phyloP scores from a whole-genome alignment of 1,140 invertebrate genomes.

The Idris sp. region DNA sequence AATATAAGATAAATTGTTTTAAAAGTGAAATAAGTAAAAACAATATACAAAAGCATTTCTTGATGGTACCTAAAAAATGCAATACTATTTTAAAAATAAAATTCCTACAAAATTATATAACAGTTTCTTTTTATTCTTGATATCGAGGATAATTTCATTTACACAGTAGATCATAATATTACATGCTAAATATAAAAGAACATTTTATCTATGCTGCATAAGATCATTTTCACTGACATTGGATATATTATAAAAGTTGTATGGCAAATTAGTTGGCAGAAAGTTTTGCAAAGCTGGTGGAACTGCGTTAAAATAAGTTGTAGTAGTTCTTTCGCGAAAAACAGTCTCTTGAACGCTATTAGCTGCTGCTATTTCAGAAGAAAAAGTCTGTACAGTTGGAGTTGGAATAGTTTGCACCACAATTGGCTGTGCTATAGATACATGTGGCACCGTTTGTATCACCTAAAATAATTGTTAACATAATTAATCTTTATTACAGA shows the following conservation, averaged over 20 bases:
- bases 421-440: constrained; percentile 68
- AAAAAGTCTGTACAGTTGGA: constrained; percentile 68
- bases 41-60: too few species aligned
- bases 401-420: constrained; percentile 73
- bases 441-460: constrained; percentile 70
- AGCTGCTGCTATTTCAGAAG: constrained; percentile 62
- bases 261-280: constrained; percentile 72
- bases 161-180: too few species aligned
- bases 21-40: too few species aligned
- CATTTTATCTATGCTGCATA: constrained; percentile 70
- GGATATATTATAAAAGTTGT: constrained; percentile 76
- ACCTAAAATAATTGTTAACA: constrained; percentile 63
- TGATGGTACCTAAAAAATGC: too few species aligned
- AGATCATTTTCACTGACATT: constrained; percentile 71
- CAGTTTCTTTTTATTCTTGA: too few species aligned
- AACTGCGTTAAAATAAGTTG: constrained; percentile 72
- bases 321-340: constrained; percentile 69
- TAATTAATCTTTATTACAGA: too few species aligned
- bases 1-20: too few species aligned
- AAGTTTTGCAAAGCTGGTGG: constrained; percentile 69
- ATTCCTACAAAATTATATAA: too few species aligned
- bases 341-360: constrained; percentile 64
- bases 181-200: too few species aligned
- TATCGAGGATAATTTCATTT: too few species aligned
- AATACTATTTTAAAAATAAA: too few species aligned